These are phyloP conservation scores for Formica exsecta DNA, from an alignment of 1,140 invertebrate species.

Conservation along the genomic window DNA sequence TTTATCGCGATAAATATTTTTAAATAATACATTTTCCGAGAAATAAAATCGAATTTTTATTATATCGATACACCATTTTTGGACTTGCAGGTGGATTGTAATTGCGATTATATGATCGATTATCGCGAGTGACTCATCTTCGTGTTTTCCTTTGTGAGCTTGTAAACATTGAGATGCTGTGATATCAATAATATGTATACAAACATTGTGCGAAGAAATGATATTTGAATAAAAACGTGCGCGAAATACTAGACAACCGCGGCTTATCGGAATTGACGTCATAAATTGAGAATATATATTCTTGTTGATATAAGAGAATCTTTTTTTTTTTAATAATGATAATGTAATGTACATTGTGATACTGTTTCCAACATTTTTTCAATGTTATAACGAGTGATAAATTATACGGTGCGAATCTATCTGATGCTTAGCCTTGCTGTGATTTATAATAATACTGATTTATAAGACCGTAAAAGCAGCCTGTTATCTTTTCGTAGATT, in stretches of 20 bases:
- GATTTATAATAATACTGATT: constrained; percentile 59
- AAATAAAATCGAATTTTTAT: background rate
- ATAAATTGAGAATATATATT: constrained; percentile 4
- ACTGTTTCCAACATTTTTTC: constrained; percentile 1
- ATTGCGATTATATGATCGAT: background rate
- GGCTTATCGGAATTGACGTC: background rate
- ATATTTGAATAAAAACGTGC: constrained; percentile 10
- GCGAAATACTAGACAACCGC: background rate
- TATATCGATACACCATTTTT: background rate
- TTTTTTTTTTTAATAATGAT: constrained; percentile 25
- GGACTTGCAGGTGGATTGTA: background rate
- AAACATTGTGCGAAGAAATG: background rate
- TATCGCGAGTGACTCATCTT: constrained; percentile 3
- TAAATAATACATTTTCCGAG: constrained; percentile 51
- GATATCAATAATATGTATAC: background rate
- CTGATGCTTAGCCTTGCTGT: constrained; percentile 2
- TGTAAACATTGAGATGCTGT: background rate
- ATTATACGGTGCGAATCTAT: background rate
- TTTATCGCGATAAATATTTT: constrained; percentile 51
- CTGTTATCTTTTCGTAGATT: constrained; percentile 25
- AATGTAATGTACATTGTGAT: background rate
- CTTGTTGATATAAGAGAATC: background rate
- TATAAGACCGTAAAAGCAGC: background rate
- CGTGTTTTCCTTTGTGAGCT: background rate
- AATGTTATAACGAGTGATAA: no score